Evolutionary conservation across 2,888 invertebrate genomes (phyloP), one percentile per base, ranked within the genome.

Genomic region (Bugulina stolonifera): DNA sequence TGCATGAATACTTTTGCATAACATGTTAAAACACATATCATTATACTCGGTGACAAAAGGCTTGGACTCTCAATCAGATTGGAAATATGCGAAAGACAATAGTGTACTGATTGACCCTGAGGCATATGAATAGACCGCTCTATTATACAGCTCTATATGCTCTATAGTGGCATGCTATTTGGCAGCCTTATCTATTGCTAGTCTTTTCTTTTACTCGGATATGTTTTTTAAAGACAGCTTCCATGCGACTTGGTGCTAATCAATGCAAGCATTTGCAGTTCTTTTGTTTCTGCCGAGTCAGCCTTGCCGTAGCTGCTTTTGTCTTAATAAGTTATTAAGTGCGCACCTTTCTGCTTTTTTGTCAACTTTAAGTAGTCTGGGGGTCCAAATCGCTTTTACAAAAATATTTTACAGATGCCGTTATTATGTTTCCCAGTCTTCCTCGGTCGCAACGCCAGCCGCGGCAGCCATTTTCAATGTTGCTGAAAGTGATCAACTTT

Each of bases 181-280:
- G 29, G 32, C 64, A 64, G 64, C 32, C 32, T 64, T 43, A 10
- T 43, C 43, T 43, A 43, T 43, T 43, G 10, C 18, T 43, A 43
- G 43, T 5, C 43, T 43, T 14, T 27, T 27, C 27, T 64, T 64
- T 27, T 64, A 64, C 64, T 64, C 64, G 64, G 64, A 64, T 64
- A 27, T 64, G 64, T 64, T 64, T 64, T 64, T 64, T 64, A 64
- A 64, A 64, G 27, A 64, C 64, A 64, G 32, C 64, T 64, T 64
- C 64, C 64, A 64, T 64, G 64, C 64, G 64, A 64, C 64, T 64
- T 64, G 64, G 64, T 64, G 64, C 64, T 64, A 64, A 64, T 64
- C 64, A 64, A 64, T 64, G 64, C 32, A 32, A 27, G 32, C 64
- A 64, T 64, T 64, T 64, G 32, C 64, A 29, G 10, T 14, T 34